Conservation (phyloP, 2,888 invertebrate species). For the Sphinx pinastri region DNA sequence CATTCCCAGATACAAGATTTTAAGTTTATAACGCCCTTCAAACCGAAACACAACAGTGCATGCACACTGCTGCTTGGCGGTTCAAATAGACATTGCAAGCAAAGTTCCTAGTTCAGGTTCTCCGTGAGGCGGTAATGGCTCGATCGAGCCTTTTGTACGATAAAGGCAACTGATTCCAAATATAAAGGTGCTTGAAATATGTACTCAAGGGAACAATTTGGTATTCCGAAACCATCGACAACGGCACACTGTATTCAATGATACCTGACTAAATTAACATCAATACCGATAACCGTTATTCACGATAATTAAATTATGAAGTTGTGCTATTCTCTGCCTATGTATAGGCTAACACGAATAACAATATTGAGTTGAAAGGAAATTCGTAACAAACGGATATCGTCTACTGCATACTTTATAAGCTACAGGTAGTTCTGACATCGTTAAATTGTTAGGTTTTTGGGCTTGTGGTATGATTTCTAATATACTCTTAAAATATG, state of each 20-base stretch:
- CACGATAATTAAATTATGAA: conserved; percentile 33
- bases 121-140: too few species aligned
- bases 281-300: conserved; percentile 37
- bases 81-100: too few species aligned
- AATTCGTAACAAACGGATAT: neutral
- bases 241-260: neutral
- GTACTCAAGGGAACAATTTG: neutral
- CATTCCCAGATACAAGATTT: too few species aligned
- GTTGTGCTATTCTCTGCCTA: conserved; percentile 18
- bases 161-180: too few species aligned
- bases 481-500: too few species aligned
- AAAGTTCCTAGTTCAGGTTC: neutral
- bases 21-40: too few species aligned
- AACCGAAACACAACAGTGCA: too few species aligned
- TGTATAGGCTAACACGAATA: conserved; percentile 12
- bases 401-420: conserved; percentile 22
- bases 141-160: too few species aligned
- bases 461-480: neutral
- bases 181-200: too few species aligned
- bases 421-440: neutral
- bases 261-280: conserved; percentile 24
- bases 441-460: neutral
- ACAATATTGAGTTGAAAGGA: conserved; percentile 23
- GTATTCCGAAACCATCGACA: neutral
- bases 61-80: too few species aligned